Base-by-base conservation (phyloP, 2,888 invertebrate species). In the Lasius fuliginosus region DNA sequence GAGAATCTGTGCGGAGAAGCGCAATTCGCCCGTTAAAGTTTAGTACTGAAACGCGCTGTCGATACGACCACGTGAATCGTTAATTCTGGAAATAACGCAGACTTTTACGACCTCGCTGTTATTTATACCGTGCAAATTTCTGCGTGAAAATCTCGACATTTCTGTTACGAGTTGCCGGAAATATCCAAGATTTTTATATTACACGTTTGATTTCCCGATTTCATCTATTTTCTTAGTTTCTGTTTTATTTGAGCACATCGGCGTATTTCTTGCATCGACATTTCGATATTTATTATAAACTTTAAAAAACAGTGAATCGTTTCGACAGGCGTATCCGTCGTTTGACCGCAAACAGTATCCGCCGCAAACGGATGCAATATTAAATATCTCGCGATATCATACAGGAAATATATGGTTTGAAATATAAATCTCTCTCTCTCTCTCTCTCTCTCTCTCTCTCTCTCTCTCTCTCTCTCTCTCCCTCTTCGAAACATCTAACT, bases 291-390 rank as follows among this genome's bases (percentile, higher is more conserved):
- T 42, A 3, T 23, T 36, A 18, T n/a, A 23, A 46, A 4, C 3
- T 46, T n/a, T 4, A 30, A 65, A 56, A 64, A 71, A 11, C 9
- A 30, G 15, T 30, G 12, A 36, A 46, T 60, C 12, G 27, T 67
- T 33, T 60, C 12, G 15, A 3, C 60, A 36, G n/a, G 6, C 71
- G 6, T 71, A 73, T 73, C 60, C 36, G 79, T 73, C 60, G n/a
- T 40, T 9, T 49, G 49, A 81, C 79, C 79, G 36, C 79, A 81
- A 68, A 36, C 73, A n/a, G 79, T 62, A 81, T 81, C 73, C 65
- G 40, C 33, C 49, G 3, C n/a, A 27, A n/a, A 46, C 79, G 79
- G 79, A 81, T 81, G 60, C 73, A 81, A 62, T 73, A 49, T 60
- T 73, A 40, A 62, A 11, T 81, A 73, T 81, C 73, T 71, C 73